phyloP scores from a whole-genome alignment of 1,140 invertebrate species.

The Platyscapa corneri region DNA sequence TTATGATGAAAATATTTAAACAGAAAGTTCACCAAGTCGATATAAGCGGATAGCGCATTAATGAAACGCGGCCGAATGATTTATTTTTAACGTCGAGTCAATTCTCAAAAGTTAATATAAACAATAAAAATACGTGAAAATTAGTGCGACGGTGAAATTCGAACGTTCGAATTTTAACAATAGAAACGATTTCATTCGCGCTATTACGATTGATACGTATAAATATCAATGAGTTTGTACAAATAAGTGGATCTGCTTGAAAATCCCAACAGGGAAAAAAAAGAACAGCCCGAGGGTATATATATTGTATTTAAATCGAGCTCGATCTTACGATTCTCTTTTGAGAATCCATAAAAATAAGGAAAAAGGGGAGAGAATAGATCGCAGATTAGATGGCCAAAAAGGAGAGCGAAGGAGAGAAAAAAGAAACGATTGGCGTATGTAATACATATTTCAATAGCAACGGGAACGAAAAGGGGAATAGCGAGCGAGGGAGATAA shows the following conservation, averaged over 20 bases:
- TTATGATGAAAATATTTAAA: not conserved
- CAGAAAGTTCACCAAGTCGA: not conserved
- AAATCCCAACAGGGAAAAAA: constrained; percentile 4
- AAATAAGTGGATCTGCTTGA: not conserved
- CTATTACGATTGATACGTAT: constrained; percentile 32
- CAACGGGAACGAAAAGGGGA: not conserved
- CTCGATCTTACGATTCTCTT: constrained; percentile 44
- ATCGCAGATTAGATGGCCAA: constrained; percentile 38
- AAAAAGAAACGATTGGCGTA: constrained; percentile 28
- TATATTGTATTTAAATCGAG: constrained; percentile 58
- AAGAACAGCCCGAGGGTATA: constrained; percentile 41
- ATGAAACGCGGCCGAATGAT: not conserved
- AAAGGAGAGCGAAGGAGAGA: constrained; percentile 8
- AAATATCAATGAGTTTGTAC: constrained; percentile 8
- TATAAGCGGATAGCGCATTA: too few relatives aligned
- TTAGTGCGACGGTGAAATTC: not conserved
- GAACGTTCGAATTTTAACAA: too few relatives aligned
- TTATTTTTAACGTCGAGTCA: not conserved
- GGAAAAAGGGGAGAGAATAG: constrained; percentile 25
- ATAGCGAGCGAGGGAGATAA: not conserved
- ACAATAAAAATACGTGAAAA: too few relatives aligned
- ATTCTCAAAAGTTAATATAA: too few relatives aligned
- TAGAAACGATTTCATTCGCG: not conserved
- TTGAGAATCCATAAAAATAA: constrained; percentile 34
- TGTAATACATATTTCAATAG: constrained; percentile 46